phyloP scores from a whole-genome alignment of 2,113 vertebrate genomes.

The Phylloscopus trochiloides region DNA sequence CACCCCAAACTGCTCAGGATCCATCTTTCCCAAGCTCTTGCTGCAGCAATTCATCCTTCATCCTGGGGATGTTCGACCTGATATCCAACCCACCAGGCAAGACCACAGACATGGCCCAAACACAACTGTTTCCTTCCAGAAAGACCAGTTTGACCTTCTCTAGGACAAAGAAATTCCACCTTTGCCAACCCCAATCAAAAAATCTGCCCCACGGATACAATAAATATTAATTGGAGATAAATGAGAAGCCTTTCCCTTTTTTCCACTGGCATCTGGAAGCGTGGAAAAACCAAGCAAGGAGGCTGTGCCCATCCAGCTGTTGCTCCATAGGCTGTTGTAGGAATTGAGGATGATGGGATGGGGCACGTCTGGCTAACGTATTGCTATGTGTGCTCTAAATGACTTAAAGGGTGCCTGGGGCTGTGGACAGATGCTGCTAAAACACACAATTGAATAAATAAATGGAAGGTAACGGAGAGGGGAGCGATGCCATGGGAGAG shows the following conservation, averaged over 20 bases:
- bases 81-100: not conserved
- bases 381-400: not conserved
- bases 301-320: not conserved
- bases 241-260: not conserved
- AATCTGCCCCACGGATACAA: rapidly evolving
- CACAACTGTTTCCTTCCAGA: not conserved
- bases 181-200: not conserved
- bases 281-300: rapidly evolving
- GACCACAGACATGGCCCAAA: not conserved
- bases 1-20: not conserved
- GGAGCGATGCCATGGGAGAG: not conserved
- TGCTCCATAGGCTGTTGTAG: not conserved
- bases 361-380: not conserved
- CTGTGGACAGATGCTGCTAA: slow-evolving; percentile 48
- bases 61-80: not conserved
- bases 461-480: slow-evolving; percentile 1
- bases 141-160: not conserved
- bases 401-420: slow-evolving; percentile 47
- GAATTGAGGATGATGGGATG: not conserved
- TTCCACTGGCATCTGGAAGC: not conserved
- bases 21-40: not conserved
- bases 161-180: not conserved
- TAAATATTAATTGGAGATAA: not conserved
- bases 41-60: not conserved
- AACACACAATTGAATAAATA: slow-evolving; percentile 28